Percentiles rank a stretch among this genome's conserved stretches.
phyloP scores from a whole-genome alignment of 2,113 vertebrate species.

The Chitala chitala region DNA sequence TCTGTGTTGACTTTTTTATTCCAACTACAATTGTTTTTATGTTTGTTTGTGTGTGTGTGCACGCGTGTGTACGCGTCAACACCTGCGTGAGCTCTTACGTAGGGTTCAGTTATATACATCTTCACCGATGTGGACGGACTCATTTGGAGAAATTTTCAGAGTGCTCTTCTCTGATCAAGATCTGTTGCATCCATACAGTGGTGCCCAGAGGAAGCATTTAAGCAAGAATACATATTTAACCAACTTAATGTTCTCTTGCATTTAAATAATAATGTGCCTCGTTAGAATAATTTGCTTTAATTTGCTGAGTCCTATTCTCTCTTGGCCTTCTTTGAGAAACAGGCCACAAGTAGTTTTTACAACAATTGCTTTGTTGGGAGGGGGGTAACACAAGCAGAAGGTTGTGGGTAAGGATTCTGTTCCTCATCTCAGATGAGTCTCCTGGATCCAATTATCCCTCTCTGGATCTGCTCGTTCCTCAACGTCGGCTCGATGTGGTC shows the following conservation, averaged over 20 bases:
- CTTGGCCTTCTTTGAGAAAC: slow-evolving; percentile 2
- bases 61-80: too few relatives aligned
- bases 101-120: too few relatives aligned
- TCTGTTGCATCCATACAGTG: not conserved
- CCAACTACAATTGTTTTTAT: too few relatives aligned
- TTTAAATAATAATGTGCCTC: slow-evolving; percentile 33
- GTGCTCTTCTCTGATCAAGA: not conserved
- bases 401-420: not conserved
- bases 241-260: slow-evolving; percentile 29
- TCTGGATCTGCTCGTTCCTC: slow-evolving; percentile 9
- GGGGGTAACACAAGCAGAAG: not conserved
- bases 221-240: slow-evolving; percentile 27
- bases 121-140: not conserved
- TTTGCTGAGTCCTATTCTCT: slow-evolving; percentile 25
- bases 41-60: too few relatives aligned
- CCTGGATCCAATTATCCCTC: slow-evolving; percentile 30
- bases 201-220: slow-evolving; percentile 28
- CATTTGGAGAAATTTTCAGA: not conserved
- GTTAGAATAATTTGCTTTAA: slow-evolving; percentile 27
- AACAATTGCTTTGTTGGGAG: slow-evolving; percentile 13
- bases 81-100: too few relatives aligned
- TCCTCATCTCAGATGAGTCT: slow-evolving; percentile 14
- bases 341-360: slow-evolving; percentile 11
- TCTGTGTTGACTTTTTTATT: too few relatives aligned
- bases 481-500: slow-evolving; percentile 9